Evolutionary conservation across 2,888 invertebrate species (phyloP), one percentile per base, ranked within the genome.

Genomic region (Netelia virgata): DNA sequence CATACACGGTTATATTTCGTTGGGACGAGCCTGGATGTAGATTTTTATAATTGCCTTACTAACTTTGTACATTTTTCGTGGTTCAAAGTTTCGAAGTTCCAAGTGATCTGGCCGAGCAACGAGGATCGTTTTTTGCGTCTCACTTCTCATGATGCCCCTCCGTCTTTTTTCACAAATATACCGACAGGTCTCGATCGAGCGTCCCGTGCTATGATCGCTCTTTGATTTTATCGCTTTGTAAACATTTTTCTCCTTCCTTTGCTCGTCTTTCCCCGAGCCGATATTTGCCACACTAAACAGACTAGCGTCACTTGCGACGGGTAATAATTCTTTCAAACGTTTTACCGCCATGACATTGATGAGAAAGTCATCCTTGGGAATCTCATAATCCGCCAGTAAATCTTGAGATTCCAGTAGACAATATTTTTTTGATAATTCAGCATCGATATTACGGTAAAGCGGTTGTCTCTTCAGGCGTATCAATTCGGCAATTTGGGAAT

Each of bases 71-170:
- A 87, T 82, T 74, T 87, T 87, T 41, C 91, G 89, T 16, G 90
- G 47, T 84, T 92, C 85, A 84, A 91, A 94, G 87, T 94, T 93
- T 20, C 87, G 83, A 88, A 94, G 94, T 53, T 90, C 83, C 11
- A 94, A 86, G 72, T 86, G 72, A 18, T 84, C 85, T 18, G 93
- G 93, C 18, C 89, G 83, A 14, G 93, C 90, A 59, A 88, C 82
- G 64, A 94, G 90, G 77, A 90, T 82, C 1, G 66, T 83, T 86
- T 80, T 87, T 14, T 59, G 61, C 0, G 28, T 1, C 0, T 87
- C 88, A 0, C 47, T 6, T 79, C 83, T 89, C 2, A 88, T 86
- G 63, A 88, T 87, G 23, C 85, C 86, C 74, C 61, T 86, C 10
- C 76, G 59, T 3, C 61, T 41, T 66, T 68, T 85, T 28, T 28